phyloP scores from a whole-genome alignment of 2,888 invertebrate genomes.

The Xylocampa areola region DNA sequence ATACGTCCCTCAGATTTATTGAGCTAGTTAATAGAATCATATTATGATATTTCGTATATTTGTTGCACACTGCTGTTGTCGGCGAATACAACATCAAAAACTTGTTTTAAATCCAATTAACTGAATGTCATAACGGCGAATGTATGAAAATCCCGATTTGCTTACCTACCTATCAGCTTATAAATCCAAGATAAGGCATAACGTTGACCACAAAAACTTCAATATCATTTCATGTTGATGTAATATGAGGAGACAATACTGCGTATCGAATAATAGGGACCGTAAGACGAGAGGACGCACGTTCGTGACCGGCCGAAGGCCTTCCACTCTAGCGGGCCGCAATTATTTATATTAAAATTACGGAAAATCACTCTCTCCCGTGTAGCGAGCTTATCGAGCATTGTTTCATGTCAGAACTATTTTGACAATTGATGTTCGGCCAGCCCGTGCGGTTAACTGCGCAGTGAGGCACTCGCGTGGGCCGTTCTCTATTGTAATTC shows the following conservation, averaged over 20 bases:
- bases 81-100: too few relatives aligned
- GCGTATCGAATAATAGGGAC: constrained; percentile 67
- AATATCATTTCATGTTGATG: constrained; percentile 49
- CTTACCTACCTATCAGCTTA: too few relatives aligned
- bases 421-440: constrained; percentile 74
- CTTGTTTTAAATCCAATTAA: constrained; percentile 3
- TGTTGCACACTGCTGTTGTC: too few relatives aligned
- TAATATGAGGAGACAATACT: constrained; percentile 60
- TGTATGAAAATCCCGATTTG: too few relatives aligned
- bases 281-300: constrained; percentile 68
- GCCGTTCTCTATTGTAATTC: constrained; percentile 79
- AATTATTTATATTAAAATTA: constrained; percentile 81
- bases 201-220: constrained; percentile 30
- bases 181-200: constrained; percentile 9
- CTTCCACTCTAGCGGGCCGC: constrained; percentile 75
- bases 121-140: too few relatives aligned
- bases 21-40: constrained; percentile 26
- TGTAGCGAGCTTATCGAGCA: constrained; percentile 68
- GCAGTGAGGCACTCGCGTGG: constrained; percentile 72
- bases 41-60: constrained; percentile 17
- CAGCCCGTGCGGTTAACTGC: constrained; percentile 64
- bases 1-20: constrained; percentile 44
- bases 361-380: constrained; percentile 79
- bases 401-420: constrained; percentile 75
- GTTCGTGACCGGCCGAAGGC: constrained; percentile 77